These are phyloP conservation scores for Chromoteleia sp. DNA, from an alignment of 2,888 invertebrate genomes.

Conservation along the genomic window DNA sequence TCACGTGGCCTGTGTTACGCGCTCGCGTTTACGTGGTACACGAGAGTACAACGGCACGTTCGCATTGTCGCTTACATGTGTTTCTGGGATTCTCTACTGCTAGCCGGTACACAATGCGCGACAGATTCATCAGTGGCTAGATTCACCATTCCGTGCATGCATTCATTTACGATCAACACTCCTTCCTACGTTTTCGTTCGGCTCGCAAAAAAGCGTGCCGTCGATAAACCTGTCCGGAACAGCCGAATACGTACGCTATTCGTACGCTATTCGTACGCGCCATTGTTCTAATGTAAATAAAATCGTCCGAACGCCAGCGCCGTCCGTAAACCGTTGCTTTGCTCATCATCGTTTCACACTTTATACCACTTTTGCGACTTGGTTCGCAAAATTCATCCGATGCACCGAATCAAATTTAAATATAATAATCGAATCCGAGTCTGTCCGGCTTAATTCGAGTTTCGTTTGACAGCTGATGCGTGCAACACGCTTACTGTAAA, in stretches of 20 bases:
- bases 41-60: conserved; percentile 62
- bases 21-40: conserved; percentile 65
- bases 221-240: conserved; percentile 35
- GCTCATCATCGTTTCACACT: conserved; percentile 28
- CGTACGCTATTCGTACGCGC: too few relatives aligned
- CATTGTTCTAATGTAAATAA: conserved; percentile 50
- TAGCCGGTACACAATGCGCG: conserved; percentile 73
- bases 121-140: conserved; percentile 76
- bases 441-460: conserved; percentile 75
- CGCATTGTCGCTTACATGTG: conserved; percentile 77
- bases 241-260: conserved; percentile 8
- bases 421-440: conserved; percentile 53
- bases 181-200: conserved; percentile 52
- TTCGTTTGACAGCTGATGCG: conserved; percentile 78
- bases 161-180: conserved; percentile 52
- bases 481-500: conserved; percentile 66
- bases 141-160: conserved; percentile 42
- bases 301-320: background rate
- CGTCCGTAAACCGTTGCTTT: conserved; percentile 41
- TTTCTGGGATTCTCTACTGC: conserved; percentile 75
- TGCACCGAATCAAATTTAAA: conserved; percentile 49
- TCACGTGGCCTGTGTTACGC: conserved; percentile 59
- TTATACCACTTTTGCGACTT: background rate
- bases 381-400: conserved; percentile 12
- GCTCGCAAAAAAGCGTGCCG: conserved; percentile 17